Percentiles rank a stretch among this genome's conserved stretches.
These are phyloP conservation scores for Cairina moschata DNA, from an alignment of 2,113 vertebrate genomes.

Conservation along the genomic window DNA sequence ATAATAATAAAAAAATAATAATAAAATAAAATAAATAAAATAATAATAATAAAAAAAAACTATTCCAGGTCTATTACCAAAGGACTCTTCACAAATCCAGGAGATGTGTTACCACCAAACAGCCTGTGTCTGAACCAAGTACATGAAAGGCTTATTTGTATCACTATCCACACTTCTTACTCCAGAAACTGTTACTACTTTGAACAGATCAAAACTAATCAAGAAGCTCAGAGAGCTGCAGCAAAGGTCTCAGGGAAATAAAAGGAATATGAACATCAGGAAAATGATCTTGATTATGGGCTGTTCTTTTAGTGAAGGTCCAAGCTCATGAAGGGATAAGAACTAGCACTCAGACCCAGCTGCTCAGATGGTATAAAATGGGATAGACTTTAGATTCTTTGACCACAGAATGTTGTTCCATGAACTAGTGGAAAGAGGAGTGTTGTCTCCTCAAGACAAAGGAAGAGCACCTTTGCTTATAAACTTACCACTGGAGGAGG, in stretches of 20 bases:
- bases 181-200: neutral
- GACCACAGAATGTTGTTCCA: neutral
- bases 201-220: neutral
- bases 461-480: neutral
- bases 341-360: neutral
- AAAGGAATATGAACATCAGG: neutral
- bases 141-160: neutral
- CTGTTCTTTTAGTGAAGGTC: neutral
- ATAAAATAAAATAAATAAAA: too few relatives aligned
- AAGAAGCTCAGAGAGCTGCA: neutral
- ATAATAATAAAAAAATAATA: neutral
- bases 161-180: neutral
- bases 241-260: neutral
- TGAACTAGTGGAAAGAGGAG: neutral
- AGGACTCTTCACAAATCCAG: neutral
- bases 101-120: neutral
- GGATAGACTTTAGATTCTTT: neutral
- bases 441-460: neutral
- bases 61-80: neutral
- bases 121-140: neutral
- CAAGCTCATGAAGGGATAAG: neutral
- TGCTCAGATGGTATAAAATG: neutral
- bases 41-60: neutral
- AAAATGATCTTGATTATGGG: neutral
- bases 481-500: neutral